Base-by-base conservation (phyloP, 2,888 invertebrate genomes). In the Lithophane ornitopus region DNA sequence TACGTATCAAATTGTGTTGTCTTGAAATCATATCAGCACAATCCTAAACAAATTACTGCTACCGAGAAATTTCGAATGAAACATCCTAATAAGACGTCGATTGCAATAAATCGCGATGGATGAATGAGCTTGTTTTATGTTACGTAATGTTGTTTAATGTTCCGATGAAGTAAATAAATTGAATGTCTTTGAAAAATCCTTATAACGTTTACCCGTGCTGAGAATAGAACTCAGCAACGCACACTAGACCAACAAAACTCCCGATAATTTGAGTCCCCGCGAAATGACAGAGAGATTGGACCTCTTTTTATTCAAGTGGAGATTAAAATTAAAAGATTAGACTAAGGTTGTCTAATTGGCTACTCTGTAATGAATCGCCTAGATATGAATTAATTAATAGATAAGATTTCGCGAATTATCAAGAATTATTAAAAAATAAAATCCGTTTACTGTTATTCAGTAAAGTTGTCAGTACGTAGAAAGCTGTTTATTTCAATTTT, bases 371-470 rank as follows among this genome's bases (percentile, higher is more conserved):
- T 44, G 0, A 54, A 77, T 39, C 8, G 14, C 26, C 16, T 46
- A 46, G 34, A 65, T 65, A 74, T 8, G 0, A 26, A 59, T 41
- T 14, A 14, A n/a, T 56, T 49, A 11, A 34, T n/a, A 4, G 84
- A 78, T 79, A 79, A 79, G 58, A 69, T 78, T 81, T 34, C 28
- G 11, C 22, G 0, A 14, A 52, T 46, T 58, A 65, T 65, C 46
- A 26, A 41, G 7, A 22, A 58, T n/a, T 26, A 28, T 19, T 19
- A 19, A 34, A 14, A 41, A 22, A n/a, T 7, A 0, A 39, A 44
- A 52, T 44, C 22, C 12, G 0, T 34, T 12, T n/a, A 44, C n/a
- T 44, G 49, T 34, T 11, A 76, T 56, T 62, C 2, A 19, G 4
- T 49, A 52, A 28, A 39, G n/a, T 39, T 4, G 16, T 49, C 54